These are phyloP conservation scores for Cremastobaeus sp. DNA, from an alignment of 2,888 invertebrate genomes.

Conservation along the genomic window DNA sequence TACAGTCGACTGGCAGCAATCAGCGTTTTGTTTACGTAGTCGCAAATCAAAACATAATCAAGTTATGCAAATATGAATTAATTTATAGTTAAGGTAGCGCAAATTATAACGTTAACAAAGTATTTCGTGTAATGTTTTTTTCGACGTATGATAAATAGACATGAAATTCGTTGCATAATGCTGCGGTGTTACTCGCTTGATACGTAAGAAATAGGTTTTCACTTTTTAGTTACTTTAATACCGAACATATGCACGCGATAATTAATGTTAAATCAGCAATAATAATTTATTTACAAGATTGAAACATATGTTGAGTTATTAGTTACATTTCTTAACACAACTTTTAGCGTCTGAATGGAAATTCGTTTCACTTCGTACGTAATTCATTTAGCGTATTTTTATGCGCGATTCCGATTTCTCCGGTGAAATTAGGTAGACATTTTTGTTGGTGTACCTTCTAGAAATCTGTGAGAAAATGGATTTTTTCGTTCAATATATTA, in stretches of 20 bases:
- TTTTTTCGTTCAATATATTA: too few relatives aligned
- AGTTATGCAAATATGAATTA: slow-evolving; percentile 28
- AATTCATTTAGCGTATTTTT: neutral
- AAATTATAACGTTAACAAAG: slow-evolving; percentile 19
- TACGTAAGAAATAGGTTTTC: slow-evolving; percentile 50
- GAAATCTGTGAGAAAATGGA: slow-evolving; percentile 12
- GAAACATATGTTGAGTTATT: slow-evolving; percentile 23
- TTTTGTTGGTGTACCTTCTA: neutral
- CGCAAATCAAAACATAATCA: too few relatives aligned
- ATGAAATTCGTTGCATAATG: slow-evolving; percentile 40
- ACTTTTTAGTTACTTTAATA: slow-evolving; percentile 43
- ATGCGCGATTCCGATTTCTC: too few relatives aligned
- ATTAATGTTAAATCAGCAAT: slow-evolving; percentile 29
- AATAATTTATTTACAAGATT: slow-evolving; percentile 30
- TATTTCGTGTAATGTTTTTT: slow-evolving; percentile 21
- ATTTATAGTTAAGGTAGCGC: slow-evolving; percentile 7
- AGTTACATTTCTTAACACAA: slow-evolving; percentile 12
- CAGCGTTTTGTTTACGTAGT: too few relatives aligned
- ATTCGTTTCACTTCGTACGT: slow-evolving; percentile 8
- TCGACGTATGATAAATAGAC: slow-evolving; percentile 28
- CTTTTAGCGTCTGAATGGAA: slow-evolving; percentile 27
- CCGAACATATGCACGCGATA: slow-evolving; percentile 13
- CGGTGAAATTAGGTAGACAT: slow-evolving; percentile 18
- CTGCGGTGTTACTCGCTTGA: slow-evolving; percentile 10
- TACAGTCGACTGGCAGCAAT: too few relatives aligned